Evolutionary conservation across 2,888 invertebrate species (phyloP).

Genomic region (Melikaiella ostensackeni): DNA sequence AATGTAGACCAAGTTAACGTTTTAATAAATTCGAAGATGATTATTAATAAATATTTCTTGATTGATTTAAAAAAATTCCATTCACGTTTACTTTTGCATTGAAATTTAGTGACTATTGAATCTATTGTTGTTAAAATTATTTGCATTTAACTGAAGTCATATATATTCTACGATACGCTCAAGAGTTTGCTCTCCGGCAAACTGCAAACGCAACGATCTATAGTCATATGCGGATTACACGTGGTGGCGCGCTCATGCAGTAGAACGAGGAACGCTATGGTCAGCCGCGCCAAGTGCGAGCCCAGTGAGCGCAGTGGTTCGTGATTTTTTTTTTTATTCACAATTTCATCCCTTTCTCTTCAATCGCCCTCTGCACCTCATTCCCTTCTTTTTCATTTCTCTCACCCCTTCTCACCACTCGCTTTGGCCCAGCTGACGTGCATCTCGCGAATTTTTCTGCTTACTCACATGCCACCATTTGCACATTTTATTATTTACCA

Average conservation of each 20-base stretch:
- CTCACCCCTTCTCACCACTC: conserved; percentile 48
- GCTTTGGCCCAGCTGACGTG: conserved; percentile 53
- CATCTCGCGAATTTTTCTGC: conserved; percentile 50
- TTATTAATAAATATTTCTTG: no score
- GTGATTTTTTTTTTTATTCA: conserved; percentile 33
- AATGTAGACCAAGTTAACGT: no score
- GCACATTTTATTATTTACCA: conserved; percentile 60
- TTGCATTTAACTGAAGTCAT: neutral
- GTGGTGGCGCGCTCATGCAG: conserved; percentile 40
- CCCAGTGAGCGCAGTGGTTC: conserved; percentile 9
- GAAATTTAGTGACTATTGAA: no score
- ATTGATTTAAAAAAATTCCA: no score
- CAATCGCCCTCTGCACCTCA: conserved; percentile 17
- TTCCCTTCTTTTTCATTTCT: conserved; percentile 36
- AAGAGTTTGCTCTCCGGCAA: neutral
- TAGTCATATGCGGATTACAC: conserved; percentile 35
- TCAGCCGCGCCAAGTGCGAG: conserved; percentile 52
- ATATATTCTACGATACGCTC: neutral
- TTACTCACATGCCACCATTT: conserved; percentile 54
- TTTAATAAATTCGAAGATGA: no score
- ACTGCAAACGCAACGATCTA: conserved; percentile 23
- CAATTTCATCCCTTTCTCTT: conserved; percentile 42
- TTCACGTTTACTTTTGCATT: no score
- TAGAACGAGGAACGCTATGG: conserved; percentile 42
- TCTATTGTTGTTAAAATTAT: no score